phyloP scores from a whole-genome alignment of 2,888 invertebrate species.

The Apotomis betuletana region DNA sequence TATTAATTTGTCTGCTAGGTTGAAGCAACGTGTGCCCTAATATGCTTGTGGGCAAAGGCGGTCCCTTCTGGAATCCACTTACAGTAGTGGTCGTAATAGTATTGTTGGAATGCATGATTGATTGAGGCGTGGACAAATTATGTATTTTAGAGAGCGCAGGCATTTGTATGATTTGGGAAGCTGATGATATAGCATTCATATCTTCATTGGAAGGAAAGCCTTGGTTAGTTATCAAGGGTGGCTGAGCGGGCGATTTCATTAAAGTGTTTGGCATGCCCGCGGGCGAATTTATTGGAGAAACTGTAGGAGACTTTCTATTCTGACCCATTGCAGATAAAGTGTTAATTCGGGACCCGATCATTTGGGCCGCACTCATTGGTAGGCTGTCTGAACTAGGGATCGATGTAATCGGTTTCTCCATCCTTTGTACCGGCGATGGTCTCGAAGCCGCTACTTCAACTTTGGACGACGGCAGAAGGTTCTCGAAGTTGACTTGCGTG shows the following conservation, averaged over 20 bases:
- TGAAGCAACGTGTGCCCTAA: slow-evolving; percentile 77
- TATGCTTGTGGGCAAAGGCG: slow-evolving; percentile 74
- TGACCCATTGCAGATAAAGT: slow-evolving; percentile 70
- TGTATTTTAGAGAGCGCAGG: slow-evolving; percentile 79
- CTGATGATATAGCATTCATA: slow-evolving; percentile 56
- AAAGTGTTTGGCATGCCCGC: slow-evolving; percentile 65
- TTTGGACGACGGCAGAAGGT: slow-evolving; percentile 78
- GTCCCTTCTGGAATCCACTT: slow-evolving; percentile 69
- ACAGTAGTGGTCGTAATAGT: slow-evolving; percentile 72
- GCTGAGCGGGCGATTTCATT: slow-evolving; percentile 76
- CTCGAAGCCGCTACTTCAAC: slow-evolving; percentile 73
- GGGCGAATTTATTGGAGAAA: slow-evolving; percentile 76
- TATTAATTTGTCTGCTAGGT: slow-evolving; percentile 71
- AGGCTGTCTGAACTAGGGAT: slow-evolving; percentile 60
- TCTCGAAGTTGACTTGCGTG: slow-evolving; percentile 81
- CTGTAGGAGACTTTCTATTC: slow-evolving; percentile 75
- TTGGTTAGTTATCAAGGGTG: slow-evolving; percentile 70
- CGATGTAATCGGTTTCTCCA: slow-evolving; percentile 65
- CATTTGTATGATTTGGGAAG: slow-evolving; percentile 80
- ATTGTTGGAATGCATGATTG: slow-evolving; percentile 71
- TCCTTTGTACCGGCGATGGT: slow-evolving; percentile 70
- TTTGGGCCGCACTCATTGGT: slow-evolving; percentile 72
- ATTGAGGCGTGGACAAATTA: slow-evolving; percentile 59
- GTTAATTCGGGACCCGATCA: slow-evolving; percentile 71
- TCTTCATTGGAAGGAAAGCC: slow-evolving; percentile 64